Evolutionary conservation across 1,140 invertebrate genomes (phyloP).

Genomic region (Pomphorhynchus laevis): DNA sequence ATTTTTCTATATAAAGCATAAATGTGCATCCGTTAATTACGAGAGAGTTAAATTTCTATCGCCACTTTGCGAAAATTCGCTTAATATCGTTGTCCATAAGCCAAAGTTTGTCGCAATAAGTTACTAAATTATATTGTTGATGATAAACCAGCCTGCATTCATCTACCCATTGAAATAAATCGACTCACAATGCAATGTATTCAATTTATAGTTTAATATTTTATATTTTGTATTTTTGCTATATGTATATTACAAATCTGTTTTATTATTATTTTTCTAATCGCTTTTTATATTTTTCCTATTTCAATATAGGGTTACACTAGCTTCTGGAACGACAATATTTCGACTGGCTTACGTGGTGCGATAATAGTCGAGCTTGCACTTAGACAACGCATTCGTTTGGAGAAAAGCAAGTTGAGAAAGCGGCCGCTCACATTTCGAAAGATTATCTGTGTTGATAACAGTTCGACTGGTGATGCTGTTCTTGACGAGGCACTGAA

Average conservation of each 20-base stretch:
- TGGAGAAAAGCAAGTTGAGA: constrained; percentile 78
- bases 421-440: constrained; percentile 47
- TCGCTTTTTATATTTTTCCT: constrained; percentile 14
- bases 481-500: constrained; percentile 84
- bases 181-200: neutral
- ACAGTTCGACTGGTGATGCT: constrained; percentile 76
- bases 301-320: constrained; percentile 56
- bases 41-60: no score
- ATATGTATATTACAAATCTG: neutral
- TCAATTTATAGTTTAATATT: constrained; percentile 4
- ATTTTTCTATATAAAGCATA: no score
- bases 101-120: no score
- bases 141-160: no score
- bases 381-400: constrained; percentile 55
- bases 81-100: no score
- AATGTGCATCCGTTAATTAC: no score
- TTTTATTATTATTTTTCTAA: constrained; percentile 7
- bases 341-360: constrained; percentile 80
- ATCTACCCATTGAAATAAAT: no score
- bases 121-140: no score
- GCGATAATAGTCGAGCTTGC: constrained; percentile 90
- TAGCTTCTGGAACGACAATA: constrained; percentile 99
- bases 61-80: no score
- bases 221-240: neutral
- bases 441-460: constrained; percentile 35